These are phyloP conservation scores for Picus viridis DNA, from an alignment of 2,797 vertebrate species.

Conservation along the genomic window DNA sequence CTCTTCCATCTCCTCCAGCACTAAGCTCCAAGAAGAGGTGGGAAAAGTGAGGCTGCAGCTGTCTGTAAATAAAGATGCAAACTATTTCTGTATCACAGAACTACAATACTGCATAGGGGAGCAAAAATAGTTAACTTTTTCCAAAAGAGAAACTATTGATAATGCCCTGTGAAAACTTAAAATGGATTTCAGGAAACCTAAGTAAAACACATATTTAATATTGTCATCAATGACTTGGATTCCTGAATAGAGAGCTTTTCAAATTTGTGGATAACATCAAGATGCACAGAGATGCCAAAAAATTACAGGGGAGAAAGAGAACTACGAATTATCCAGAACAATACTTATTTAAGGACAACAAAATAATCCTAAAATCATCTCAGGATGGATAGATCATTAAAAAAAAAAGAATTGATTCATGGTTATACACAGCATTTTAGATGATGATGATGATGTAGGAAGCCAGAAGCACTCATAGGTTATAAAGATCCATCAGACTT, in stretches of 20 bases:
- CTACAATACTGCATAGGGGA: not conserved
- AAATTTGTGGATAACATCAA: not conserved
- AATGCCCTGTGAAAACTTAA: not conserved
- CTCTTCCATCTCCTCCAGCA: not conserved
- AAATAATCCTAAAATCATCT: not conserved
- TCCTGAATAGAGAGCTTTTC: not conserved
- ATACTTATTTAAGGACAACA: not conserved
- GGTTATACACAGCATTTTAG: not conserved
- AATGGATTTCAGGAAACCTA: not conserved
- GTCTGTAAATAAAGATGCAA: not conserved
- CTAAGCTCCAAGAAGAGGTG: not conserved
- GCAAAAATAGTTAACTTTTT: not conserved
- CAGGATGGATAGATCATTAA: rapidly evolving
- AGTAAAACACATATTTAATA: not conserved
- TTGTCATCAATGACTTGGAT: not conserved
- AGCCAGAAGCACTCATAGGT: not conserved
- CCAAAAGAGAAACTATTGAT: not conserved
- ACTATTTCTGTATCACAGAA: not conserved
- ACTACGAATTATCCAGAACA: not conserved
- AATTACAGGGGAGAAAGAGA: not conserved
- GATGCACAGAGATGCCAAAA: not conserved
- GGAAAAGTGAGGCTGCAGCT: not conserved
- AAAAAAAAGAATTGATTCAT: not conserved
- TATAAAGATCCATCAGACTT: not conserved
- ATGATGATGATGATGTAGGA: not conserved